Evolutionary conservation across 2,888 invertebrate genomes (phyloP).

Genomic region (Ptychoptera contaminata): DNA sequence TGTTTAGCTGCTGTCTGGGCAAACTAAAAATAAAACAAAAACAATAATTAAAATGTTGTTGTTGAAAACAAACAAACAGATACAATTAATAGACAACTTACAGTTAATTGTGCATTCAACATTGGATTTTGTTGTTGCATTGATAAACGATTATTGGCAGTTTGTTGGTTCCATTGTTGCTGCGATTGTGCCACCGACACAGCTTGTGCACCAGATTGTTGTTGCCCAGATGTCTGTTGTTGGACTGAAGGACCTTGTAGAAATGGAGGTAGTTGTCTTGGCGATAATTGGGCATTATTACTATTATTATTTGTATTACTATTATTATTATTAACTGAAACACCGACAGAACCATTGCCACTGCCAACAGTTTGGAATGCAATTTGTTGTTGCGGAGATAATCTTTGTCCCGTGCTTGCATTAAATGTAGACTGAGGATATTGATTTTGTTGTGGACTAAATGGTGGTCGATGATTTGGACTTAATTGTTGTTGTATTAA

Average conservation of each 20-base stretch:
- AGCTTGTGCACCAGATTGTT: slow-evolving; percentile 14
- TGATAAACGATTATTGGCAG: slow-evolving; percentile 29
- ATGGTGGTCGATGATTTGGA: slow-evolving; percentile 29
- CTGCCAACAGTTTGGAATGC: slow-evolving; percentile 3
- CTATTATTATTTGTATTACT: slow-evolving; percentile 14
- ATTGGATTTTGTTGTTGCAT: slow-evolving; percentile 72
- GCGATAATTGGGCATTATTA: slow-evolving; percentile 28
- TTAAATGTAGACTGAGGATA: slow-evolving; percentile 20
- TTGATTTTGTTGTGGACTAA: slow-evolving; percentile 28
- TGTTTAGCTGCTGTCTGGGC: slow-evolving; percentile 6
- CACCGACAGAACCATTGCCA: not conserved
- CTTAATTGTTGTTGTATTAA: slow-evolving; percentile 31
- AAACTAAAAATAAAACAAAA: slow-evolving; percentile 1
- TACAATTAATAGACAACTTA: slow-evolving; percentile 29
- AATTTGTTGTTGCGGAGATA: slow-evolving; percentile 25
- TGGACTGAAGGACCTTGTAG: slow-evolving; percentile 23
- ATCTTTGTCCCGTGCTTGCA: slow-evolving; percentile 23
- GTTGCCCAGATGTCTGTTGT: slow-evolving; percentile 18
- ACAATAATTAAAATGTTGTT: not conserved
- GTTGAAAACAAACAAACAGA: not conserved
- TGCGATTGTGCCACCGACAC: slow-evolving; percentile 14
- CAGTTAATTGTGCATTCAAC: slow-evolving; percentile 72
- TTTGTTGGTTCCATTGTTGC: slow-evolving; percentile 15
- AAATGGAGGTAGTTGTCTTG: slow-evolving; percentile 21
- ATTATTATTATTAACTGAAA: not conserved